phyloP scores from a whole-genome alignment of 2,797 vertebrate species.

The Clarias pachynema region DNA sequence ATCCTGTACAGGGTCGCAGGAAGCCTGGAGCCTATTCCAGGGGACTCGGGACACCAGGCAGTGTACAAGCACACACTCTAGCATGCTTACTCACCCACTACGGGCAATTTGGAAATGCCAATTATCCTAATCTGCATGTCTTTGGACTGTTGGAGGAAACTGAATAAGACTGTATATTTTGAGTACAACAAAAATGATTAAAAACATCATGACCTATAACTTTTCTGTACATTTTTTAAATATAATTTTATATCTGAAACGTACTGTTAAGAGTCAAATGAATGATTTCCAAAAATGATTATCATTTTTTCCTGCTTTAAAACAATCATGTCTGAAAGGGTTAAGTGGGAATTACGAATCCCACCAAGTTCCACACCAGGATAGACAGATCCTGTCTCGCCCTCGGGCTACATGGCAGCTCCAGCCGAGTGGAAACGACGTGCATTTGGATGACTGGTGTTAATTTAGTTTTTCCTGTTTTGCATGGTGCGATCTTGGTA shows the following conservation, averaged over 20 bases:
- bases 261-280: background rate
- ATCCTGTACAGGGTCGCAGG: too few species aligned
- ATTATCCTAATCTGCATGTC: too few species aligned
- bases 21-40: too few species aligned
- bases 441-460: slow-evolving; percentile 38
- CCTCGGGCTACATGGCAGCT: slow-evolving; percentile 8
- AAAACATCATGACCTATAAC: background rate
- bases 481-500: slow-evolving; percentile 43
- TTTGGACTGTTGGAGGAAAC: too few species aligned
- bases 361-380: slow-evolving; percentile 10
- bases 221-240: background rate
- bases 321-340: slow-evolving; percentile 11
- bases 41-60: too few species aligned
- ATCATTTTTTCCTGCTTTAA: background rate
- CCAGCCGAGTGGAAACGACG: slow-evolving; percentile 31
- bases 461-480: slow-evolving; percentile 59
- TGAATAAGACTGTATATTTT: background rate
- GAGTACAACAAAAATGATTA: background rate
- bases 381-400: slow-evolving; percentile 20
- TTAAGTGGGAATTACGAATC: slow-evolving; percentile 1
- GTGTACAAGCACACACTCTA: too few species aligned
- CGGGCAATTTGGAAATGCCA: too few species aligned
- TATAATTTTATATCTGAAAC: background rate
- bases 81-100: too few species aligned
- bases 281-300: background rate